A percentile compares a stretch with the other conserved stretches of the same genome.
These are phyloP conservation scores for Dendrolimus kikuchii DNA, from an alignment of 1,140 invertebrate species.

Conservation along the genomic window DNA sequence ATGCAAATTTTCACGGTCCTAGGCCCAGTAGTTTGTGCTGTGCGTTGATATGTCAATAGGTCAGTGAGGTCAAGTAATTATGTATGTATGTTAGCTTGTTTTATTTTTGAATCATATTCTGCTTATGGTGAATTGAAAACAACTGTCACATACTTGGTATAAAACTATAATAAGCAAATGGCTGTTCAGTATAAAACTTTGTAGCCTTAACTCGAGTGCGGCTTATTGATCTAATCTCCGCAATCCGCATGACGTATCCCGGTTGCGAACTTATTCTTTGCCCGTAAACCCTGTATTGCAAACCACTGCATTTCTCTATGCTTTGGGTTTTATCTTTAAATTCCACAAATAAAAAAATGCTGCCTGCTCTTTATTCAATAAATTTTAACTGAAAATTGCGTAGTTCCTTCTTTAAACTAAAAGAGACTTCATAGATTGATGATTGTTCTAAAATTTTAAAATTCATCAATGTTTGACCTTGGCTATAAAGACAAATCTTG, in stretches of 20 bases:
- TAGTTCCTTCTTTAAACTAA: not conserved
- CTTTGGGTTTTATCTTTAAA: not conserved
- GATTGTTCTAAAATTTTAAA: no score
- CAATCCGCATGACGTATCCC: conserved; percentile 27
- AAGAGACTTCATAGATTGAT: no score
- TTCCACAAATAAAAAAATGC: not conserved
- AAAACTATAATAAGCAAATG: conserved; percentile 3
- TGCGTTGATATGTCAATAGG: no score
- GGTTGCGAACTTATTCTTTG: conserved; percentile 25
- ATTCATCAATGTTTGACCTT: no score
- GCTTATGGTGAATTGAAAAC: not conserved
- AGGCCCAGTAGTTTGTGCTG: no score
- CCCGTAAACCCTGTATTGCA: conserved; percentile 3
- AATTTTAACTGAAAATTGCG: not conserved
- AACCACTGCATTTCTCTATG: conserved; percentile 8
- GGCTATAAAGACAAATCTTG: no score
- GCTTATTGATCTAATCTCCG: conserved; percentile 22
- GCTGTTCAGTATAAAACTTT: not conserved
- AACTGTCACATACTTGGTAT: not conserved
- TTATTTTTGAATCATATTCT: no score
- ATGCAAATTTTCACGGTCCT: no score
- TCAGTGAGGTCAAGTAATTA: no score
- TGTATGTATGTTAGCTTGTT: no score
- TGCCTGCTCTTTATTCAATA: not conserved
- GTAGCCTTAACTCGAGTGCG: not conserved